phyloP scores from a whole-genome alignment of 2,113 vertebrate species.

The Myiopsitta monachus region DNA sequence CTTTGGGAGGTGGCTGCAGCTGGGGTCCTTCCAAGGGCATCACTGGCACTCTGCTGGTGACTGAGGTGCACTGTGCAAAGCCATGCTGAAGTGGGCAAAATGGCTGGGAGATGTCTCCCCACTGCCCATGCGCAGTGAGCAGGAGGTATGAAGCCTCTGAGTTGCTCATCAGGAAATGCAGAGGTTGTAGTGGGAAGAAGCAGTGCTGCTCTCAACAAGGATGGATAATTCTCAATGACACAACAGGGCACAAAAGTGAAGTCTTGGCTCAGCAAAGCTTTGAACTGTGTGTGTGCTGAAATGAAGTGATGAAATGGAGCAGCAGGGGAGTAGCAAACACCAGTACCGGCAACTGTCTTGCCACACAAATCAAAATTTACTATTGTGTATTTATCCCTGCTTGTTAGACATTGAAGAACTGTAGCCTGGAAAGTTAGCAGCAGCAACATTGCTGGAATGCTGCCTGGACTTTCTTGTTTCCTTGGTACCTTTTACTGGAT shows the following conservation, averaged over 20 bases:
- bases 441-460: not conserved
- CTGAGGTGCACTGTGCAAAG: not conserved
- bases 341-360: not conserved
- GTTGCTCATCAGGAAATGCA: not conserved
- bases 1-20: not conserved
- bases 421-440: not conserved
- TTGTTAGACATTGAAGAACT: not conserved
- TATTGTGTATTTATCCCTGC: not conserved
- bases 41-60: not conserved
- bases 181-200: not conserved
- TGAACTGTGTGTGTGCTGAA: not conserved
- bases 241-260: not conserved
- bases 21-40: not conserved
- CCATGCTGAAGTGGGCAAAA: not conserved
- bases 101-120: not conserved
- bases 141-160: not conserved
- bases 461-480: not conserved
- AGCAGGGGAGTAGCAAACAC: not conserved
- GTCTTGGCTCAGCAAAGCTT: not conserved
- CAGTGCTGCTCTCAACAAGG: rapidly evolving
- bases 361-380: not conserved
- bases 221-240: not conserved
- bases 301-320: not conserved
- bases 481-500: not conserved
- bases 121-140: not conserved